These are phyloP conservation scores for Macheiramphus alcinus DNA, from an alignment of 2,113 vertebrate species.

Conservation along the genomic window DNA sequence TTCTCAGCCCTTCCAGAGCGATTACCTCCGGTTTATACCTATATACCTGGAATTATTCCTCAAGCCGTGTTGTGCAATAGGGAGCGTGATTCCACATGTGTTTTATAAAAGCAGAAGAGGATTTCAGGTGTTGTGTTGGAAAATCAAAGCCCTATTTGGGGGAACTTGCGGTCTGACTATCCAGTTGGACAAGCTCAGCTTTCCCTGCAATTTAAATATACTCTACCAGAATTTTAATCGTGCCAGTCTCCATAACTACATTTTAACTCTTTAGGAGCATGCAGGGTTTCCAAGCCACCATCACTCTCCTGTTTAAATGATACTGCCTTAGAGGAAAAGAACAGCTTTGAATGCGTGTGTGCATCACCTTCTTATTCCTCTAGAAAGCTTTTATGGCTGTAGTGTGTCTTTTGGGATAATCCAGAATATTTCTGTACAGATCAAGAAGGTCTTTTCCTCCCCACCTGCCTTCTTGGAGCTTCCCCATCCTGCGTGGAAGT, in stretches of 20 bases:
- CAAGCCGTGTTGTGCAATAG: background rate
- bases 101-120: background rate
- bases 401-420: background rate
- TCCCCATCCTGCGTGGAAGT: rapidly evolving
- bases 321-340: background rate
- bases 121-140: background rate
- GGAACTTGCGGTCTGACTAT: constrained; percentile 27
- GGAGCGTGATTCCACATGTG: background rate
- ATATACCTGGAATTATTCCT: background rate
- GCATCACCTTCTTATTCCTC: background rate
- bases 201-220: constrained; percentile 34
- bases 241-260: background rate
- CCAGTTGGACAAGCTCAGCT: constrained; percentile 53
- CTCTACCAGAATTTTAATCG: background rate
- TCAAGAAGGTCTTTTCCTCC: background rate
- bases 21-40: background rate
- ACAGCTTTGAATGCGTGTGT: background rate
- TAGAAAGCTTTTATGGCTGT: background rate
- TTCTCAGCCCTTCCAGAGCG: background rate
- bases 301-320: background rate
- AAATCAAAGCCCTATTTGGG: constrained; percentile 21
- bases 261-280: background rate
- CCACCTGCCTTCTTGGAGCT: background rate
- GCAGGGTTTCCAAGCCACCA: background rate
- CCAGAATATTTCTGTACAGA: background rate